Base-by-base conservation (phyloP, 2,888 invertebrate species). In the Suillia variegata region DNA sequence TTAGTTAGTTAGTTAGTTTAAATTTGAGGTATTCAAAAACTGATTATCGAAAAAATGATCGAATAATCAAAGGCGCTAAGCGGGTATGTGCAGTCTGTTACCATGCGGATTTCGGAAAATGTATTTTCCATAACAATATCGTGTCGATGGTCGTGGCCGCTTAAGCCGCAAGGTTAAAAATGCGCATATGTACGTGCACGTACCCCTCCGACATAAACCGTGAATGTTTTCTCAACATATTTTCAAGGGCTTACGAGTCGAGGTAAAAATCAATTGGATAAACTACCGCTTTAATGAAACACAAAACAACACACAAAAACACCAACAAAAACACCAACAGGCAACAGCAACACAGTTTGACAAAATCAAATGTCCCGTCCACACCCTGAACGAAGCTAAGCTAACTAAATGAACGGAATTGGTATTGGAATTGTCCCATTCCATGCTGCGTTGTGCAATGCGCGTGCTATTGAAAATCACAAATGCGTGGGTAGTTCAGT, bases 221-320 rank as follows among this genome's bases (percentile, higher is more conserved):
- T n/a, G n/a, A n/a, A n/a, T n/a, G n/a, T n/a, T n/a, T n/a, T n/a
- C n/a, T n/a, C n/a, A n/a, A n/a, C 52, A 34, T 22, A 52, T 52
- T 52, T 26, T 18, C 26, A 13, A 31, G 31, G 18, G 13, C 13
- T 17, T 12, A 31, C 34, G 31, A 20, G 34, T 33, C n/a, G n/a
- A 34, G 34, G 52, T 33, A 52, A 52, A 52, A 34, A 38, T 20
- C 52, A 52, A 34, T 52, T 52, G 52, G 52, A 52, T 52, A 52
- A 52, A 52, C 52, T 52, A 22, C 52, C 34, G 34, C 52, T 20
- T 20, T 33, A 17, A 34, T 38, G 20, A n/a, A n/a, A 15, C 13
- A 8, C 22, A 13, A 15, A 31, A 31, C 20, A n/a, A 51, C 24
- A 51, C 10, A 18, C 26, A 2, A 31, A 15, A 51, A 33, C 33